Evolutionary conservation across 2,113 vertebrate species (phyloP).

Genomic region (Melanocharis versteri): DNA sequence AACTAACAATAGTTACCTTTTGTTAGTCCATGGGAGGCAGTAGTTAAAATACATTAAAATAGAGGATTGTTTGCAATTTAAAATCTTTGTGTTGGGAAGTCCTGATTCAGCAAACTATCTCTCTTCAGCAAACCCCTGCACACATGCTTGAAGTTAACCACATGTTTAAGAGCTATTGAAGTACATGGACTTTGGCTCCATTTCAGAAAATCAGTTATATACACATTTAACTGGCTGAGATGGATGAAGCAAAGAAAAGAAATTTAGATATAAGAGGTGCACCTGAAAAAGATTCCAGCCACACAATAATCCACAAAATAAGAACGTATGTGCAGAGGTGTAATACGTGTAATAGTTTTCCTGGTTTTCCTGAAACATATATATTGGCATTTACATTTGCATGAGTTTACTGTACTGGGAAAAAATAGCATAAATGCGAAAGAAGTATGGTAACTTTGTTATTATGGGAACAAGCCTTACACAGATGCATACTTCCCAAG

Average conservation of each 20-base stretch:
- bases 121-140: neutral
- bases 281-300: slow-evolving; percentile 48
- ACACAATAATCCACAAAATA: slow-evolving; percentile 27
- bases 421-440: neutral
- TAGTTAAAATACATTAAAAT: neutral
- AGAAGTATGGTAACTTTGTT: neutral
- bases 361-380: neutral
- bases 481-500: neutral
- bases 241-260: slow-evolving; percentile 47
- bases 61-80: slow-evolving; percentile 17
- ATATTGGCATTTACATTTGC: neutral
- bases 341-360: neutral
- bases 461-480: neutral
- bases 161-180: slow-evolving; percentile 49
- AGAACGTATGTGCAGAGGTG: slow-evolving; percentile 44
- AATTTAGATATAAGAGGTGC: neutral
- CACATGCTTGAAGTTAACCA: slow-evolving; percentile 59
- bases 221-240: slow-evolving; percentile 40
- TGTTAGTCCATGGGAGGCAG: neutral
- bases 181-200: slow-evolving; percentile 24
- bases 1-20: neutral
- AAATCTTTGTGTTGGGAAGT: slow-evolving; percentile 5
- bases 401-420: neutral
- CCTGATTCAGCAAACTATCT: slow-evolving; percentile 52
- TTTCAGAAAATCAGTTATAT: slow-evolving; percentile 52